Evolutionary conservation across 2,113 vertebrate species (phyloP), one percentile per base, ranked within the genome.

Genomic region (Climacteris rufus): DNA sequence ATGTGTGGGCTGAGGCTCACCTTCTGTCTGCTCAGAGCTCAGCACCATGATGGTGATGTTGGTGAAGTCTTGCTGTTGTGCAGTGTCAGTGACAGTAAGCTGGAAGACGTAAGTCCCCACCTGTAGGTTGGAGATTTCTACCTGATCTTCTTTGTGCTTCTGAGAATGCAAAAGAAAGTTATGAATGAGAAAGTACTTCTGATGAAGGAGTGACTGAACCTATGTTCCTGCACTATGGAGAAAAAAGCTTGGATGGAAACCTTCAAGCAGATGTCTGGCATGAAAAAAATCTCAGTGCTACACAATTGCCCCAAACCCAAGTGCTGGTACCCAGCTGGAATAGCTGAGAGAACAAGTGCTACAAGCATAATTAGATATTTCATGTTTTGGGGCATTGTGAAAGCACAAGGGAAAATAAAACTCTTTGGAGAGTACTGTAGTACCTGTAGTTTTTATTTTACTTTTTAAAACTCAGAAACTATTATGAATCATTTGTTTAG

Each of bases 71-170:
- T 98, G 97, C 69, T 98, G 98, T 10, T 97, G 97, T 2, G 90
- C 96, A 3, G 87, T 76, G 93, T 98, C 98, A 0, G 96, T 98
- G 49, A 98, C 98, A 0, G 98, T 99, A 94, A 99, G 97, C 95
- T 98, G 98, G 97, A 99, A 99, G 82, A 98, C 91, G 89, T 99
- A 99, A 37, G 95, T 85, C 37, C 99, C 99, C 33, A 97, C 95
- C 16, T 98, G 97, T 78, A 99, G 98, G 84, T 99, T 98, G 87
- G 98, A 99, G 52, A 99, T 97, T 7, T 96, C 76, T 31, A 99
- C 96, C 76, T 98, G 89, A 83, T 99, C 59, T 11, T 94, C 96
- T 10, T 6, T 19, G 0, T 97, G 97, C 96, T 97, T 97, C 99
- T 99, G 88, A 94, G 72, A 96, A 75, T n/a, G 57, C 17, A 94